Conservation (phyloP, 2,797 vertebrate species). For the Crocidura indochinensis region DNA sequence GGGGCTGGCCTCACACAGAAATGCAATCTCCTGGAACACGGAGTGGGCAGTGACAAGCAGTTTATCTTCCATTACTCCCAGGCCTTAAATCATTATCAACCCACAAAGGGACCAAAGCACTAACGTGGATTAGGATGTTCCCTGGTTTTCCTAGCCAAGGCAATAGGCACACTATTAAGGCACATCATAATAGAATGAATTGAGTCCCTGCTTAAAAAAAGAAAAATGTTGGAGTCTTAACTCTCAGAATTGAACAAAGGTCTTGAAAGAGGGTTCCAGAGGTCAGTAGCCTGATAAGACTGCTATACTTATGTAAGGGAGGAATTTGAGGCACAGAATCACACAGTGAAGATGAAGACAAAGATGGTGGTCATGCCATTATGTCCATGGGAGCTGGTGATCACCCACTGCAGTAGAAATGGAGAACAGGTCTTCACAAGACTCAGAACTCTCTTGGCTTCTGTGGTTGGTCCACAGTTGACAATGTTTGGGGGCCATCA, state of each 20-base stretch:
- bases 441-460: background rate
- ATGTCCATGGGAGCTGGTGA: no score
- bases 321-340: background rate
- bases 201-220: accelerated
- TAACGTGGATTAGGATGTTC: background rate
- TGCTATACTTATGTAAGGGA: background rate
- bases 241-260: background rate
- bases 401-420: background rate
- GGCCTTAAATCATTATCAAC: slow-evolving; percentile 83
- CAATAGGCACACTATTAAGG: background rate
- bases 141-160: slow-evolving; percentile 74
- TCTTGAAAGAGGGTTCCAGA: slow-evolving; percentile 10
- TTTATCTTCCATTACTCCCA: slow-evolving; percentile 80
- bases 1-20: slow-evolving; percentile 68
- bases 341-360: background rate
- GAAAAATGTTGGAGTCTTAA: background rate
- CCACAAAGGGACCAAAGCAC: slow-evolving; percentile 2
- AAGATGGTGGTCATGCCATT: background rate
- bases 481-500: no score
- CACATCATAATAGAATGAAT: background rate
- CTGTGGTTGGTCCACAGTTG: no score
- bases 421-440: background rate
- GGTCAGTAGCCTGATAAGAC: background rate
- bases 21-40: slow-evolving; percentile 80
- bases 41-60: slow-evolving; percentile 75